Conservation (phyloP, 2,888 invertebrate species). For the Pachymerium ferrugineum region DNA sequence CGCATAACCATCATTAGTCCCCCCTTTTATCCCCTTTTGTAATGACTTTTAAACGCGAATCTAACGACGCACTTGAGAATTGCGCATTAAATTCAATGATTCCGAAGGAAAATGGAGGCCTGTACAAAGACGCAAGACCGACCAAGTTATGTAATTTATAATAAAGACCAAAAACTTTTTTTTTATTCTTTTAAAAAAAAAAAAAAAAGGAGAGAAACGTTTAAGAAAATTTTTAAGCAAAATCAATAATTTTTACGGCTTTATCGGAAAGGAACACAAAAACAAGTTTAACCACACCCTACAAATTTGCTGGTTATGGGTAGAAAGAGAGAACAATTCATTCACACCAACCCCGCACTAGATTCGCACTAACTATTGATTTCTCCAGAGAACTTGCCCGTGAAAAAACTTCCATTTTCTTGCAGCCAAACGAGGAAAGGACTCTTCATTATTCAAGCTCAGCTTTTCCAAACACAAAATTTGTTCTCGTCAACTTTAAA, state of each 20-base stretch:
- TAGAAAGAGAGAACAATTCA: conserved; percentile 5
- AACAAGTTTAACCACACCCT: neutral
- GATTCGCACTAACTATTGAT: conserved; percentile 11
- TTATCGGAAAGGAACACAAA: neutral
- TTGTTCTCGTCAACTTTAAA: conserved; percentile 6
- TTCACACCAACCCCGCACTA: neutral
- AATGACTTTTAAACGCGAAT: conserved; percentile 27
- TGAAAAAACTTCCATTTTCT: neutral
- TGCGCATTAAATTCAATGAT: conserved; percentile 7
- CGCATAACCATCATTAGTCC: conserved; percentile 3
- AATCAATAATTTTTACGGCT: neutral
- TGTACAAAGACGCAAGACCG: neutral
- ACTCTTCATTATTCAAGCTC: conserved; percentile 23
- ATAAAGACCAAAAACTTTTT: neutral
- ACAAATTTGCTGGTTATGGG: conserved; percentile 13
- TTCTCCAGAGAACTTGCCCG: conserved; percentile 22
- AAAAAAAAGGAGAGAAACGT: neutral
- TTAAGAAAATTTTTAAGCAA: neutral
- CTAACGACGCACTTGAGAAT: conserved; percentile 19
- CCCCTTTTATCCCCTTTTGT: neutral
- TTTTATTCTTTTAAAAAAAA: neutral
- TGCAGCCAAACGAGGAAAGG: conserved; percentile 7
- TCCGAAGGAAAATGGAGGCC: neutral
- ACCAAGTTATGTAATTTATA: neutral
- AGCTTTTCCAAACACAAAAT: neutral